Conservation (phyloP, 2,888 invertebrate genomes). For the Cheiracanthium punctorium region DNA sequence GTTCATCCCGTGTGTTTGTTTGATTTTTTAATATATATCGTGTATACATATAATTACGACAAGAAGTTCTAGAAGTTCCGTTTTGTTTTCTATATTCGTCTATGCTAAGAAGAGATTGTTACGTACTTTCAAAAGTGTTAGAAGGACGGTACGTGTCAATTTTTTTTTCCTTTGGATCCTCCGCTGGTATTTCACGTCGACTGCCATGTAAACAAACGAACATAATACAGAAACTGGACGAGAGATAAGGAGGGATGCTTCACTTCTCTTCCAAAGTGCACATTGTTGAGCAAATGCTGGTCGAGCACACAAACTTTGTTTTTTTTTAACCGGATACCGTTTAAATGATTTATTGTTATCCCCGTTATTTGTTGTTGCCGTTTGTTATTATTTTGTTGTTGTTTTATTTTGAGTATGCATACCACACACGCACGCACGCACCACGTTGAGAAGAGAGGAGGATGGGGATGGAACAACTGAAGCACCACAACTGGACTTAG, state of each 20-base stretch:
- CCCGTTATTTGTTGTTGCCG: conserved; percentile 10
- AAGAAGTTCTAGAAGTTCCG: not conserved
- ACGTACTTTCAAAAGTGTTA: conserved; percentile 39
- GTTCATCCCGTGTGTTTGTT: not conserved
- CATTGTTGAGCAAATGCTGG: conserved; percentile 31
- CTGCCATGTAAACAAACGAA: not conserved
- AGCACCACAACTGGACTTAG: conserved; percentile 24
- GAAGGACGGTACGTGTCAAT: conserved; percentile 43
- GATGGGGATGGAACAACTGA: not conserved
- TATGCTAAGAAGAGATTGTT: conserved; percentile 59
- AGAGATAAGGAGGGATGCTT: not conserved
- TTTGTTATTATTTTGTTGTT: not conserved
- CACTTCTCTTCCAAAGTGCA: conserved; percentile 41
- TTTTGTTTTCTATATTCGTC: conserved; percentile 11
- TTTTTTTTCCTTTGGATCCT: conserved; percentile 37
- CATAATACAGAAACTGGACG: not conserved
- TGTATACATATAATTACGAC: not conserved
- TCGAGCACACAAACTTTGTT: conserved; percentile 42
- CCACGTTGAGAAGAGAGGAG: not conserved
- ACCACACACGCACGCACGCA: too few relatives aligned
- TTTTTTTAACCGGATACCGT: not conserved
- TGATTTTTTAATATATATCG: too few relatives aligned
- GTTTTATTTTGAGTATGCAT: too few relatives aligned
- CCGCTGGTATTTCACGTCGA: conserved; percentile 18
- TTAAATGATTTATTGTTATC: too few relatives aligned